These are phyloP conservation scores for Nomada fucata DNA, from an alignment of 2,888 invertebrate genomes.

Conservation along the genomic window DNA sequence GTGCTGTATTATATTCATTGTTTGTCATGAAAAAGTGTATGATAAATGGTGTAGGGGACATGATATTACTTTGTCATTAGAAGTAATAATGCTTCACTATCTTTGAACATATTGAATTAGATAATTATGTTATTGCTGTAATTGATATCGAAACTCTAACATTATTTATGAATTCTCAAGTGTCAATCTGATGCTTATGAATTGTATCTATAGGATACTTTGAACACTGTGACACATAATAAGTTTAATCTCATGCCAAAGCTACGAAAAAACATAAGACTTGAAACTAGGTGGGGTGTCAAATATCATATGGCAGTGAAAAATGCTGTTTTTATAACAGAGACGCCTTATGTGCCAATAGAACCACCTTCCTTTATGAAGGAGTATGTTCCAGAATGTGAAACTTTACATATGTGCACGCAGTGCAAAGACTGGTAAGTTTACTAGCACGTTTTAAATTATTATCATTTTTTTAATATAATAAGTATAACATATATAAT, in stretches of 20 bases:
- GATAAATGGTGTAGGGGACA: conserved; percentile 23
- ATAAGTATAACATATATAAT: background rate
- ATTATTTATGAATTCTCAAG: conserved; percentile 1
- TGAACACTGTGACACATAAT: conserved; percentile 43
- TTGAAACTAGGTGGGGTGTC: conserved; percentile 71
- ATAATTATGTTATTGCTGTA: conserved; percentile 9
- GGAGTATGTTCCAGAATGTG: conserved; percentile 61
- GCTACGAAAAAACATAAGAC: conserved; percentile 73
- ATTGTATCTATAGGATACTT: conserved; percentile 30
- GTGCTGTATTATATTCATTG: conserved; percentile 15
- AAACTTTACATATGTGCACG: conserved; percentile 70
- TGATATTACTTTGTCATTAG: conserved; percentile 22
- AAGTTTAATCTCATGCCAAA: conserved; percentile 66
- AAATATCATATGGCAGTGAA: conserved; percentile 75
- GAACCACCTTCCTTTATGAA: conserved; percentile 71
- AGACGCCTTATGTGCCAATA: conserved; percentile 71
- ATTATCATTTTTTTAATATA: background rate
- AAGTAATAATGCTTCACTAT: conserved; percentile 18
- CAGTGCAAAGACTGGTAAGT: conserved; percentile 81
- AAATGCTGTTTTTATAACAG: conserved; percentile 75
- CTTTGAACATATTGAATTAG: background rate
- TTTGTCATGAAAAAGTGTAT: conserved; percentile 40
- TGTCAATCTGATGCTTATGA: conserved; percentile 11
- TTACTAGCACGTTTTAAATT: background rate
- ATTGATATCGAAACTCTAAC: background rate